Conservation (phyloP, 2,888 invertebrate genomes). For the Cataglyphis albicans region DNA sequence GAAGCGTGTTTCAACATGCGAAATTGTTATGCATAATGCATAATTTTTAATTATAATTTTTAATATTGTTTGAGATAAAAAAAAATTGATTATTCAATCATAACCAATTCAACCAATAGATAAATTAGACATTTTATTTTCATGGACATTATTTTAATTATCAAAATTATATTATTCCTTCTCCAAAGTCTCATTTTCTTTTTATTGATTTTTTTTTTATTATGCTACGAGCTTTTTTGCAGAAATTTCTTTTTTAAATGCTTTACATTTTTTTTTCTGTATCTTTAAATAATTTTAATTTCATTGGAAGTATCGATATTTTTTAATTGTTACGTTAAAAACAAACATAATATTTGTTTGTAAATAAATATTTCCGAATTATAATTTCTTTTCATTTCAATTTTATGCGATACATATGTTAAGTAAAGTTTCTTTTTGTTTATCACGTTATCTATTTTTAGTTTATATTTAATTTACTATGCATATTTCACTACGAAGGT, state of each 20-base stretch:
- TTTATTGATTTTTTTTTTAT: background rate
- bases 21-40: background rate
- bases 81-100: background rate
- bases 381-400: background rate
- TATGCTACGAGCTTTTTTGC: background rate
- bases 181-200: background rate
- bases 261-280: background rate
- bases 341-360: background rate
- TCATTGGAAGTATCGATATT: background rate
- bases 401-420: background rate
- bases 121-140: background rate
- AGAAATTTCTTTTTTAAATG: background rate
- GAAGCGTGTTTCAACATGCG: background rate
- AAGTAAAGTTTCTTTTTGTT: background rate
- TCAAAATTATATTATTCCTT: background rate
- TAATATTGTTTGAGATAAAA: background rate
- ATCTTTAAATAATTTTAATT: background rate
- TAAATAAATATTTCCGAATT: background rate
- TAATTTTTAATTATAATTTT: slow-evolving; percentile 12
- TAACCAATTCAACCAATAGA: background rate
- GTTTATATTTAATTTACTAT: slow-evolving; percentile 19
- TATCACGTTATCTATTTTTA: slow-evolving; percentile 2
- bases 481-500: slow-evolving; percentile 1
- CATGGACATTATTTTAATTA: background rate
- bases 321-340: background rate